These are phyloP conservation scores for Acanthochromis polyacanthus DNA, from an alignment of 2,113 vertebrate species.

Conservation along the genomic window DNA sequence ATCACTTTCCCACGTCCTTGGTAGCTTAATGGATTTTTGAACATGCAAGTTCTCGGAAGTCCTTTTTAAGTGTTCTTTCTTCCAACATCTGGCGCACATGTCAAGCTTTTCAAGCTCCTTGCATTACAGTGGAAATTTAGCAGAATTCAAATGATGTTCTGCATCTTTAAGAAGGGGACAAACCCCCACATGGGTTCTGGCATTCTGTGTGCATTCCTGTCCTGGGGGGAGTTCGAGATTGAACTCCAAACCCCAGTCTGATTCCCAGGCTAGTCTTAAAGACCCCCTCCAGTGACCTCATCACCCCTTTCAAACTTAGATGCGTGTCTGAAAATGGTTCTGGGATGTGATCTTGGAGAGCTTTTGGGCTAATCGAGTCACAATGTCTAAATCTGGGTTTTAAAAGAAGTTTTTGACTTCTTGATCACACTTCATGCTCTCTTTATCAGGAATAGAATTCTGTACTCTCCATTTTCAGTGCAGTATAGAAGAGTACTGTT, in stretches of 20 bases:
- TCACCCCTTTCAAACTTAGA: conserved; percentile 68
- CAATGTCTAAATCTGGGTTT: too few species aligned
- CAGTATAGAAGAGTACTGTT: not conserved
- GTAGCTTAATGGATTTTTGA: too few species aligned
- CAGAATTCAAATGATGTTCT: conserved; percentile 35
- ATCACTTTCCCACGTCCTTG: not conserved
- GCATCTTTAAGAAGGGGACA: conserved; percentile 63
- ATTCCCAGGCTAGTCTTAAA: conserved; percentile 77
- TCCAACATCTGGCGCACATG: not conserved
- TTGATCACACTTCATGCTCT: not conserved
- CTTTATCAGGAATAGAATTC: not conserved
- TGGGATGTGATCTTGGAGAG: conserved; percentile 42
- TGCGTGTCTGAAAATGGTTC: conserved; percentile 38
- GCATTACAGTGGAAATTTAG: not conserved
- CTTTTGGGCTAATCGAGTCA: not conserved
- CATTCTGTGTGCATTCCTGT: conserved; percentile 70
- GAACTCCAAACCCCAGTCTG: conserved; percentile 61
- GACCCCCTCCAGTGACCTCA: conserved; percentile 72
- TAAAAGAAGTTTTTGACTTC: not conserved
- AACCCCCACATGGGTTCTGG: conserved; percentile 63
- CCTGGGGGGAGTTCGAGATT: conserved; percentile 57
- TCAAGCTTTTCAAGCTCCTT: not conserved
- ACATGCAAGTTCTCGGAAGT: too few species aligned
- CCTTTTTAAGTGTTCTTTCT: too few species aligned
- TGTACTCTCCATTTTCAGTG: not conserved